Conservation (phyloP, 1,140 invertebrate genomes). For the Aphelinus atriplicis region DNA sequence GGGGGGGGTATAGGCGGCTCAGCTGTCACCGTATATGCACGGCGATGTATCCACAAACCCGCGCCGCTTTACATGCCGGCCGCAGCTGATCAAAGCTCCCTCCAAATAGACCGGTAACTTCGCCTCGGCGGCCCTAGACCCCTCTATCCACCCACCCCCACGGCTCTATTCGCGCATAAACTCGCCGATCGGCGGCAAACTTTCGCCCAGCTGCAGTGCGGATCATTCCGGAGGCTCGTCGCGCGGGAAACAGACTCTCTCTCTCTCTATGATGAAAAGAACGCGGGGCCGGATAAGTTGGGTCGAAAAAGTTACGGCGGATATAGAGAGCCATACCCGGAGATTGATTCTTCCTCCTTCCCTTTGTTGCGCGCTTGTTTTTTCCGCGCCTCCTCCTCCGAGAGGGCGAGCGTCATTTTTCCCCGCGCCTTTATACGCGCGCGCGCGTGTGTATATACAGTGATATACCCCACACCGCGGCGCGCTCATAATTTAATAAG, state of each 20-base stretch:
- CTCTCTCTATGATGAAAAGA: constrained; percentile 20
- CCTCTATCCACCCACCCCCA: background rate
- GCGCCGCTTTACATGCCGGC: too few relatives aligned
- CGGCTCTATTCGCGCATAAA: background rate
- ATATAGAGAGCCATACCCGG: constrained; percentile 23
- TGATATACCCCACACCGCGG: too few relatives aligned
- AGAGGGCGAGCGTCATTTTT: background rate
- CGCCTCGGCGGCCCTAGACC: background rate
- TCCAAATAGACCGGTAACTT: background rate
- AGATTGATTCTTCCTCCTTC: constrained; percentile 39
- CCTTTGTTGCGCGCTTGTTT: background rate
- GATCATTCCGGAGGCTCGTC: too few relatives aligned
- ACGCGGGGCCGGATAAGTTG: constrained; percentile 24
- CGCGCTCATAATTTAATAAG: constrained; percentile 39
- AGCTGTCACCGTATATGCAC: too few relatives aligned
- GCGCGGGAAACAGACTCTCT: background rate
- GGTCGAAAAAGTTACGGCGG: constrained; percentile 32
- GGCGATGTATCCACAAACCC: too few relatives aligned
- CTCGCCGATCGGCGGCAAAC: constrained; percentile 16
- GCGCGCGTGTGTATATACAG: background rate
- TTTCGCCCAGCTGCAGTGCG: background rate
- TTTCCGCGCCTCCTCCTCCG: background rate
- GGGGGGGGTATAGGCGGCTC: background rate
- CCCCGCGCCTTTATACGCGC: background rate
- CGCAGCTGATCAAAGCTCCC: constrained; percentile 8